Conservation (phyloP, 1,140 invertebrate genomes). For the fruit fly (Drosophila melanogaster) region Release_6_plus_ISO1_MT NC_004354.4:18679001-18679500, state of each 20-base stretch:
- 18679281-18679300: constrained; percentile 63
- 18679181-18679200: constrained; percentile 55
- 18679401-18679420: constrained; percentile 47
- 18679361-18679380: constrained; percentile 16
- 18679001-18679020: too few species aligned
- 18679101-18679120: background rate
- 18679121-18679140: constrained; percentile 4
- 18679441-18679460: constrained; percentile 60
- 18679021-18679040: too few species aligned
- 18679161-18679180: background rate
- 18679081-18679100: constrained; percentile 10
- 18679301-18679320: constrained; percentile 46
- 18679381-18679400: background rate
- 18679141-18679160: background rate
- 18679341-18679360: background rate
- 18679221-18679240: constrained; percentile 68
- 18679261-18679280: constrained; percentile 8
- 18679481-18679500: constrained; percentile 47
- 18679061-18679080: background rate
- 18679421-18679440: constrained; percentile 43
- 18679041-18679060: background rate
- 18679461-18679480: constrained; percentile 30
- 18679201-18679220: constrained; percentile 50
- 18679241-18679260: constrained; percentile 61
- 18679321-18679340: constrained; percentile 18